Evolutionary conservation across 2,113 vertebrate species (phyloP), one percentile per base, ranked within the genome.

Genomic region (Sprattus sprattus): DNA sequence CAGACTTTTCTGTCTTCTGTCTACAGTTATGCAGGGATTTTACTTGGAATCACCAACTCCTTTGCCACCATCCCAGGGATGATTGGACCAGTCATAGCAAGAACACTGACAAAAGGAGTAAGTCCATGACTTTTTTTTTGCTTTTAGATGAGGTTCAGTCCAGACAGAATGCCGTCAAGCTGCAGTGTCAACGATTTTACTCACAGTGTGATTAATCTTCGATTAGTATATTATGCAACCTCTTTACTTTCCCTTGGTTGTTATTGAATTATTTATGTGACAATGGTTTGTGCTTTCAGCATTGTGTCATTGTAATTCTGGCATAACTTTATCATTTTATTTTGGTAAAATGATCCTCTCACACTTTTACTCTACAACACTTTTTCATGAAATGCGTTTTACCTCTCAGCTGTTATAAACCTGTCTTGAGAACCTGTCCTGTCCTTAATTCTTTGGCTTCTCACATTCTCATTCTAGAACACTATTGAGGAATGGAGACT

Each of bases 61-160:
- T 99, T 99, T 92, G 98, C 95, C 82, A 99, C 98, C 75, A 96
- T 99, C 80, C 98, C 98, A 67, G 98, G 98, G 84, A 99, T 99
- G 97, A 94, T 97, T 85, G 98, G 98, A 45, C 98, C 98, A 60
- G 94, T 99, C 89, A 96, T 99, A 87, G 98, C 96, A 50, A 96
- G 96, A 91, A 92, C 84, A 18, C 92, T 99, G 87, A 99, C 98
- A 85, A 94, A 91, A 71, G 89, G 96, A 45, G 98, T 99, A 95
- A 98, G 97, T 94, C 13, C 39, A 0, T 39, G 52, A 20, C 52
- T 67, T 67, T 28, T 67, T 67, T 28, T 67, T 67, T 67, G 1
- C n/a, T 60, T 16, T 15, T 54, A 54, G 11, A 54, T 18, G 52
- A 54, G 15, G 52, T 15, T 54, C 20, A 20, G 18, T 57, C 18